Evolutionary conservation across 2,113 vertebrate genomes (phyloP).

Genomic region (Tinamus guttatus): DNA sequence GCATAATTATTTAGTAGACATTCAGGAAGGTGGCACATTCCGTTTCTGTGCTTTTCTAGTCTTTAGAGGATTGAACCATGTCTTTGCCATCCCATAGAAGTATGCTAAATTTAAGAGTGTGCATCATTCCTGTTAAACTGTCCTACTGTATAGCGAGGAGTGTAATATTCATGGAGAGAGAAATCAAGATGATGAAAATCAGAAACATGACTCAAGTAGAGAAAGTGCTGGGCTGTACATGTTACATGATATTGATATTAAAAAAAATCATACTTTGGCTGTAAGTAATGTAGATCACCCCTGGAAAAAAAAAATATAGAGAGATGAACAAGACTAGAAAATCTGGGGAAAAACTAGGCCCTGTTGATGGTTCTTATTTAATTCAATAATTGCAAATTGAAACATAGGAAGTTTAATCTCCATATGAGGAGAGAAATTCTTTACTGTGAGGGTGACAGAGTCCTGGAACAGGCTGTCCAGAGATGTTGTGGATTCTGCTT

Average conservation of each 20-base stretch:
- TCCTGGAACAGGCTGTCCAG: too few species aligned
- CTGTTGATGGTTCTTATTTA: not conserved
- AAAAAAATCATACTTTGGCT: not conserved
- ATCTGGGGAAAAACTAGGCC: not conserved
- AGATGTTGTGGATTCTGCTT: too few species aligned
- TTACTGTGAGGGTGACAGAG: too few species aligned
- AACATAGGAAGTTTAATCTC: too few species aligned
- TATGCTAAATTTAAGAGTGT: not conserved
- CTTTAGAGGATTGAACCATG: not conserved
- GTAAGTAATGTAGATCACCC: not conserved
- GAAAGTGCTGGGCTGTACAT: not conserved
- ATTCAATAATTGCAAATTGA: not conserved
- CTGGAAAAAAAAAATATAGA: not conserved
- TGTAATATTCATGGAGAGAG: not conserved
- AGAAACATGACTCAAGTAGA: not conserved
- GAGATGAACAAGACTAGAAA: not conserved
- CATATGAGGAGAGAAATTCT: too few species aligned
- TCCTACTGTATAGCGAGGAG: not conserved
- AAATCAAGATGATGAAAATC: not conserved
- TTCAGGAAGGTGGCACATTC: not conserved
- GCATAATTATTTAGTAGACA: not conserved
- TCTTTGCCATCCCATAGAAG: not conserved
- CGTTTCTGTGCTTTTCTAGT: not conserved
- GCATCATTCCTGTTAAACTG: fast-evolving
- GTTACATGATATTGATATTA: not conserved